Conservation (phyloP, 1,140 invertebrate genomes). For the Phymastichus coffea region DNA sequence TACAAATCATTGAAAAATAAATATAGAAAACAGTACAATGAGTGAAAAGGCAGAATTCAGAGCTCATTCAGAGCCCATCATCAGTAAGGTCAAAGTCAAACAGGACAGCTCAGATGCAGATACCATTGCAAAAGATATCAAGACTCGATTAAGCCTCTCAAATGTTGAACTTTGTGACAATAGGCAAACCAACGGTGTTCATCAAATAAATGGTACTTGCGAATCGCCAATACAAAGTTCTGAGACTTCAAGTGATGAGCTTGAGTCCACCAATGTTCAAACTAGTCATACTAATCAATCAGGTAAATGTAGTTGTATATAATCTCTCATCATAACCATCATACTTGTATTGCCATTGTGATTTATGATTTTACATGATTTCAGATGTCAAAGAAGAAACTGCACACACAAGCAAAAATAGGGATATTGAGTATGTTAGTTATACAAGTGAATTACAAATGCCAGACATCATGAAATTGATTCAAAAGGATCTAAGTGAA, state of each 20-base stretch:
- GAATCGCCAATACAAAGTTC: conserved; percentile 40
- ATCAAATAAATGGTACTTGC: conserved; percentile 46
- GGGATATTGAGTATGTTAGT: conserved; percentile 63
- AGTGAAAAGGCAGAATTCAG: conserved; percentile 21
- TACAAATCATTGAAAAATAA: not conserved
- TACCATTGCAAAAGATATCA: conserved; percentile 43
- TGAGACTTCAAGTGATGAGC: conserved; percentile 29
- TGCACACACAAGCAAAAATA: conserved; percentile 40
- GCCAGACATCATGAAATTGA: conserved; percentile 96
- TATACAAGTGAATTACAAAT: conserved; percentile 90
- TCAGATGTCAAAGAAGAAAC: conserved; percentile 40
- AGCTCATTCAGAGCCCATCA: conserved; percentile 31
- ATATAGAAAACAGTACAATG: not conserved
- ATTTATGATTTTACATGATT: conserved; percentile 27
- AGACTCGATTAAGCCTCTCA: conserved; percentile 42
- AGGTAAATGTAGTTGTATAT: conserved; percentile 37
- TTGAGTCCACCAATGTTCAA: conserved; percentile 38
- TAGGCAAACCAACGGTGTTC: conserved; percentile 45
- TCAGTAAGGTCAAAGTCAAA: conserved; percentile 38
- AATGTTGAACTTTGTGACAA: conserved; percentile 30
- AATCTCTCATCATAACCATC: not conserved
- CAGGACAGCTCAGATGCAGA: conserved; percentile 35
- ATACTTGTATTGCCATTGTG: not conserved
- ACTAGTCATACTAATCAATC: conserved; percentile 52
- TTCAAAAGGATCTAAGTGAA: conserved; percentile 98